Evolutionary conservation across 1,140 invertebrate species (phyloP).

Genomic region (Calephelis nemesis): DNA sequence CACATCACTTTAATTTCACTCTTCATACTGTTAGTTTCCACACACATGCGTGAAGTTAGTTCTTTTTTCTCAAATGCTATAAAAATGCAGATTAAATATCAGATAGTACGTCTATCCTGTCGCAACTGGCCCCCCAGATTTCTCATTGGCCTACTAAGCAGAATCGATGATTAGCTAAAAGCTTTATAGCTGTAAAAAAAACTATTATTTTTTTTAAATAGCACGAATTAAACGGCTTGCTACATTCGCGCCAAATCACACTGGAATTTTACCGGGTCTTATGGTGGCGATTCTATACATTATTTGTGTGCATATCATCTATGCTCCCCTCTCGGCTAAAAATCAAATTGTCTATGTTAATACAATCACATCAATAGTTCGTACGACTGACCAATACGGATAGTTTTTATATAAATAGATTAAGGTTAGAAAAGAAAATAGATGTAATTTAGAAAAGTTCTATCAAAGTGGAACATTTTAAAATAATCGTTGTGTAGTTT

Average conservation of each 20-base stretch:
- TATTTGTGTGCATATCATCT: slow-evolving; percentile 57
- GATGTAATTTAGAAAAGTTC: slow-evolving; percentile 22
- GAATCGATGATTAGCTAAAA: slow-evolving; percentile 50
- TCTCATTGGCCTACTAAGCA: slow-evolving; percentile 46
- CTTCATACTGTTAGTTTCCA: slow-evolving; percentile 52
- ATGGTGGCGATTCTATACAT: slow-evolving; percentile 65
- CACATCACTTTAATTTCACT: slow-evolving; percentile 9
- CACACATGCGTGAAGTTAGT: slow-evolving; percentile 56
- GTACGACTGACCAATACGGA: slow-evolving; percentile 24
- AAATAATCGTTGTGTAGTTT: slow-evolving; percentile 38
- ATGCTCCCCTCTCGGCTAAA: slow-evolving; percentile 78
- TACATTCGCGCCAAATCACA: slow-evolving; percentile 55
- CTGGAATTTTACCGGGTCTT: slow-evolving; percentile 64
- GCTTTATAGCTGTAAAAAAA: slow-evolving; percentile 54
- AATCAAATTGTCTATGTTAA: slow-evolving; percentile 55
- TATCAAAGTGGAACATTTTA: slow-evolving; percentile 30
- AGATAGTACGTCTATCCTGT: slow-evolving; percentile 47
- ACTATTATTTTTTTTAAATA: slow-evolving; percentile 42
- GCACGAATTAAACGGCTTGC: slow-evolving; percentile 32
- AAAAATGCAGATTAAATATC: slow-evolving; percentile 26
- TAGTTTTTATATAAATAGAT: slow-evolving; percentile 22
- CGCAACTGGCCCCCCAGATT: slow-evolving; percentile 41
- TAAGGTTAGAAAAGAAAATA: slow-evolving; percentile 34
- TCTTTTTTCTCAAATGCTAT: slow-evolving; percentile 24
- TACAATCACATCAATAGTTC: slow-evolving; percentile 23